Percentiles rank a stretch among this genome's conserved stretches.
Evolutionary conservation across 2,888 invertebrate species (phyloP).

Genomic region (Drosophila atroscutellata): DNA sequence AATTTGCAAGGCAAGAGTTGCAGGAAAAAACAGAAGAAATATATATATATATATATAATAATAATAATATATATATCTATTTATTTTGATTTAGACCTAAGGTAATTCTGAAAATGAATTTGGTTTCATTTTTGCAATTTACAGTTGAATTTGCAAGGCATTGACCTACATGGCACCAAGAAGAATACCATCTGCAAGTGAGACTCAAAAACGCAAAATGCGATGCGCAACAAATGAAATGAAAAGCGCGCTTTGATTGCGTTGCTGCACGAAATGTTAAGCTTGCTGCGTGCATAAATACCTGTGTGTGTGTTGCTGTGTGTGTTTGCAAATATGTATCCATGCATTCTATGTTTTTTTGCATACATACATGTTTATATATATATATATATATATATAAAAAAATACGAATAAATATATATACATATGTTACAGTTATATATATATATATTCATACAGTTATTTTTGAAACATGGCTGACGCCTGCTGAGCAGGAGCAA

Average conservation of each 20-base stretch:
- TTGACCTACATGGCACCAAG: not conserved
- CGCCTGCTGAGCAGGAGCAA: not conserved
- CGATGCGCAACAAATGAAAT: slow-evolving; percentile 42
- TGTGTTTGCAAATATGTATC: not conserved
- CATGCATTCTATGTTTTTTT: slow-evolving; percentile 5
- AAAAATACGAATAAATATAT: not conserved
- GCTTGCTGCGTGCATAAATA: not conserved
- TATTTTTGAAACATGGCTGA: slow-evolving; percentile 22
- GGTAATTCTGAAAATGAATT: not conserved
- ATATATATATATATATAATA: too few relatives aligned
- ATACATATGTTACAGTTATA: not conserved
- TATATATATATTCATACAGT: not conserved
- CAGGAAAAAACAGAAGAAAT: not conserved
- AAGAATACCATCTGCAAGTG: not conserved
- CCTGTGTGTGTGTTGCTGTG: not conserved
- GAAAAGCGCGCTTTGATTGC: slow-evolving; percentile 50
- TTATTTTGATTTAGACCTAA: not conserved
- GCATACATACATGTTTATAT: too few relatives aligned
- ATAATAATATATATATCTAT: too few relatives aligned
- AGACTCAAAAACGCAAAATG: slow-evolving; percentile 4
- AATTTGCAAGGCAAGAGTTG: not conserved
- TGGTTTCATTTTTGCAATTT: not conserved
- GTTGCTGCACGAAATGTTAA: slow-evolving; percentile 23
- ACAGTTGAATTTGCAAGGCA: not conserved
- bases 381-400: not conserved